Percentiles rank a stretch among this genome's conserved stretches.
phyloP scores from a whole-genome alignment of 2,797 vertebrate genomes.

The Limnodromus scolopaceus region DNA sequence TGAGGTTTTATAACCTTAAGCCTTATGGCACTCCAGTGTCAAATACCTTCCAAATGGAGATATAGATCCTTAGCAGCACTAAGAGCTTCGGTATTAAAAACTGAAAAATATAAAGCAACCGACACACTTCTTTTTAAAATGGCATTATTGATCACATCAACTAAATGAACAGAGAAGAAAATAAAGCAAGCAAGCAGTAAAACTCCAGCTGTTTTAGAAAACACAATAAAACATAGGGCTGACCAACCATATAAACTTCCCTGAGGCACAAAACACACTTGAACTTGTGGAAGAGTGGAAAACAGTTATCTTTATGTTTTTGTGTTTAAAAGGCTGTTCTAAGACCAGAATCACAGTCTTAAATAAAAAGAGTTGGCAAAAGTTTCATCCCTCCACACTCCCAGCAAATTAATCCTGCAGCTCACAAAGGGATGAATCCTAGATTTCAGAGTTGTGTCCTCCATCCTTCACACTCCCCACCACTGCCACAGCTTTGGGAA shows the following conservation, averaged over 20 bases:
- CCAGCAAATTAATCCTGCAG: neutral
- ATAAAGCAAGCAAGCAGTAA: neutral
- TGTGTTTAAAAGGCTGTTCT: neutral
- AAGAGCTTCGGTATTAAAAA: neutral
- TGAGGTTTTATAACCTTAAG: neutral
- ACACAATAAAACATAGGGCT: neutral
- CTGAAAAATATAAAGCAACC: neutral
- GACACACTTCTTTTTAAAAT: neutral
- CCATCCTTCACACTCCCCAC: neutral
- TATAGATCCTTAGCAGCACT: neutral
- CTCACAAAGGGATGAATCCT: neutral
- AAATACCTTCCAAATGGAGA: neutral
- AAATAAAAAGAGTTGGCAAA: neutral
- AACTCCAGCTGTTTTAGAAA: neutral
- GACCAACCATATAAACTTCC: neutral
- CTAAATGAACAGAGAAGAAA: neutral
- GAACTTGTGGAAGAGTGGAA: neutral
- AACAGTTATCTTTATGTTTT: neutral
- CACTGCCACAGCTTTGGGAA: neutral
- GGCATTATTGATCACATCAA: neutral
- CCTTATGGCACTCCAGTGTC: neutral
- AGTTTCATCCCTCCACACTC: neutral
- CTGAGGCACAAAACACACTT: neutral
- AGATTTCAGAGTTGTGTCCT: neutral
- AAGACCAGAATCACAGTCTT: neutral